Conservation (phyloP, 2,888 invertebrate species). For the Leptopilina myrica region DNA sequence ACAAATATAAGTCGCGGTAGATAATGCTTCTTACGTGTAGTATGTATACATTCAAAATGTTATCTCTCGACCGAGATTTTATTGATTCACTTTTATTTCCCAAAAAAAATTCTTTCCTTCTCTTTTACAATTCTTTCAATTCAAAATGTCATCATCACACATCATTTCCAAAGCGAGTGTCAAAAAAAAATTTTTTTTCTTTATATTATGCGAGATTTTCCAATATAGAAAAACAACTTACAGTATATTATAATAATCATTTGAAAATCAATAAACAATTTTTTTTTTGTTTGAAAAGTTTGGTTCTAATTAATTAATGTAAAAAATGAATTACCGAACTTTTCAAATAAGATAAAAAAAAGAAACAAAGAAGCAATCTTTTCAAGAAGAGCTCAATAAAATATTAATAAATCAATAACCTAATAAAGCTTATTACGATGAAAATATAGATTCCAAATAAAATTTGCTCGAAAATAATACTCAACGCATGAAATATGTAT, state of each 20-base stretch:
- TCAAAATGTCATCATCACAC: not conserved
- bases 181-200: not conserved
- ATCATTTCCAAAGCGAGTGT: conserved; percentile 21
- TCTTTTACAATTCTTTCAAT: too few species aligned
- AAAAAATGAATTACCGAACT: too few species aligned
- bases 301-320: not conserved
- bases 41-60: conserved; percentile 46
- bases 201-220: too few species aligned
- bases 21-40: conserved; percentile 41
- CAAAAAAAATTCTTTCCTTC: not conserved
- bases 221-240: too few species aligned
- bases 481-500: not conserved
- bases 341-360: not conserved
- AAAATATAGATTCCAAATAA: not conserved
- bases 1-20: conserved; percentile 49
- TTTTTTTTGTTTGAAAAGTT: too few species aligned
- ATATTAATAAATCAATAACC: not conserved
- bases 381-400: not conserved
- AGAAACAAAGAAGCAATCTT: not conserved
- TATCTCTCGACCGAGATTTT: conserved; percentile 58
- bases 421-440: not conserved
- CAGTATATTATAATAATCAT: too few species aligned
- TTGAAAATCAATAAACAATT: too few species aligned
- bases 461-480: conserved; percentile 1
- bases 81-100: conserved; percentile 36